phyloP scores from a whole-genome alignment of 1,140 invertebrate species.

The Thaumetopoea pityocampa region DNA sequence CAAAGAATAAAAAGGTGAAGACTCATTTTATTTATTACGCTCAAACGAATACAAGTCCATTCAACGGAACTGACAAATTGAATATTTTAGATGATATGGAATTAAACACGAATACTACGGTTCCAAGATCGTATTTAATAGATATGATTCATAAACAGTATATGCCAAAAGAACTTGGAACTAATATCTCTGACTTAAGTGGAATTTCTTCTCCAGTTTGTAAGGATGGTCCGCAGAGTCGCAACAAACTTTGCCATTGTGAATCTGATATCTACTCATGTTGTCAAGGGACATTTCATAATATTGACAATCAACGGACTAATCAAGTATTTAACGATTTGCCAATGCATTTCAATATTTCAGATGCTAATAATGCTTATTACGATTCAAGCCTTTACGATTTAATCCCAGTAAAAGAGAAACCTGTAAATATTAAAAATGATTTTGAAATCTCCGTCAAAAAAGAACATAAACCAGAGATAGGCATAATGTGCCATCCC shows the following conservation, averaged over 20 bases:
- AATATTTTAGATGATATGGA: background rate
- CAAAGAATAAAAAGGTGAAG: conserved; percentile 27
- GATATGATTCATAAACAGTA: conserved; percentile 47
- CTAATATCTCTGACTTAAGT: conserved; percentile 38
- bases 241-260: background rate
- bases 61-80: conserved; percentile 13
- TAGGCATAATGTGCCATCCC: conserved; percentile 29
- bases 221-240: conserved; percentile 27
- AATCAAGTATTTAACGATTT: background rate
- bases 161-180: conserved; percentile 25
- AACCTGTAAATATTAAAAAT: conserved; percentile 24
- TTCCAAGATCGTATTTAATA: conserved; percentile 23
- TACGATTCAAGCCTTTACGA: conserved; percentile 55
- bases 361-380: conserved; percentile 23
- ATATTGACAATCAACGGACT: conserved; percentile 33
- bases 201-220: conserved; percentile 49
- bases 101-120: conserved; percentile 2
- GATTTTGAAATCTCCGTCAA: conserved; percentile 16
- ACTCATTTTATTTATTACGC: conserved; percentile 49
- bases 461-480: conserved; percentile 16
- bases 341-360: no score
- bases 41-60: conserved; percentile 31
- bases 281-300: conserved; percentile 46
- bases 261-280: conserved; percentile 53
- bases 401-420: conserved; percentile 55